Evolutionary conservation across 2,797 vertebrate genomes (phyloP).

Genomic region (Helicolenus hilgendorfi): DNA sequence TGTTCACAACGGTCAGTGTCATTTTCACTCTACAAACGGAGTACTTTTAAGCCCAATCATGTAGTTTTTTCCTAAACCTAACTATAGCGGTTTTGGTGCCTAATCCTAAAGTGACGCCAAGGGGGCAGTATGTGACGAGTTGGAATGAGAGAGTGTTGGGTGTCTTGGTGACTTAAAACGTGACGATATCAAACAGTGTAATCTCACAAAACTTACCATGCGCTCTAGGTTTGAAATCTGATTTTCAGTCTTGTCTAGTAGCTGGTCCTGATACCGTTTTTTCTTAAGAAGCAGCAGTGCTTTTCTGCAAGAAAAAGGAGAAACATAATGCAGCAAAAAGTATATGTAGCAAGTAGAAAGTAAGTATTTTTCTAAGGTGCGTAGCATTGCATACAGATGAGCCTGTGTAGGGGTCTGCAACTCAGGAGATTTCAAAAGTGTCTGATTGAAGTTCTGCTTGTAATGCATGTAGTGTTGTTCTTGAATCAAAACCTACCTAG

Average conservation of each 20-base stretch:
- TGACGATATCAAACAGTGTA: background rate
- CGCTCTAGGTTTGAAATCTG: constrained; percentile 95
- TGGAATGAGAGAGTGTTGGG: too few relatives aligned
- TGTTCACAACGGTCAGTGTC: too few relatives aligned
- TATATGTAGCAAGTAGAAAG: too few relatives aligned
- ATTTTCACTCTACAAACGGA: too few relatives aligned
- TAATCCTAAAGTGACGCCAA: too few relatives aligned
- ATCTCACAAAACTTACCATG: constrained; percentile 89
- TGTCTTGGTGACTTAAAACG: background rate
- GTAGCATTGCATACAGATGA: background rate
- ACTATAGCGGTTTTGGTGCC: too few relatives aligned
- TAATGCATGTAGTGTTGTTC: background rate
- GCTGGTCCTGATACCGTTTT: constrained; percentile 95
- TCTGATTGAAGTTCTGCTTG: background rate
- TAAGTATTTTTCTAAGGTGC: background rate
- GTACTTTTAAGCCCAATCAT: too few relatives aligned
- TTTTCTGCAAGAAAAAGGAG: constrained; percentile 86
- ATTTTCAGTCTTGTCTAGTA: constrained; percentile 94
- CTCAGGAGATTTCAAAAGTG: background rate
- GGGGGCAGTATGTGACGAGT: too few relatives aligned
- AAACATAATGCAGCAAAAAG: background rate
- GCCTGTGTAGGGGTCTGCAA: background rate
- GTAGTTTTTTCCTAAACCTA: too few relatives aligned
- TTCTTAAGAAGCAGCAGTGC: constrained; percentile 95
- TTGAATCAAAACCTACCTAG: background rate